Conservation (phyloP, 2,888 invertebrate species). For the Caenorhabditis sp. region DNA sequence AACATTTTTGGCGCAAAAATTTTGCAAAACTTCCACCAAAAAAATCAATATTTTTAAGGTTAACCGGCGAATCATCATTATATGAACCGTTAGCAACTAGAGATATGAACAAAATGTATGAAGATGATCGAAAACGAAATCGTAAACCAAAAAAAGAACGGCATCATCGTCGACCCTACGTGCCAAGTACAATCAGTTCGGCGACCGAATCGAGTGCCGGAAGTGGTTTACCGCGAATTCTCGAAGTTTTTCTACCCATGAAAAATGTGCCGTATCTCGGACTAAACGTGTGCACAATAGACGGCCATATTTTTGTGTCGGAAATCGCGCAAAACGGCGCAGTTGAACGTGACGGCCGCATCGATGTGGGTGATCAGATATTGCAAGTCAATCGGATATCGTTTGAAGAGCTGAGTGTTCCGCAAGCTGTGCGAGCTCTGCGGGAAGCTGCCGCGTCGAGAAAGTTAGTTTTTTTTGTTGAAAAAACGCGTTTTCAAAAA, state of each 20-base stretch:
- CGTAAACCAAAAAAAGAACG: slow-evolving; percentile 52
- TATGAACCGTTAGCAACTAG: slow-evolving; percentile 41
- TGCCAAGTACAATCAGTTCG: slow-evolving; percentile 65
- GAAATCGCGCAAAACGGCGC: slow-evolving; percentile 57
- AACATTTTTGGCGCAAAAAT: no score
- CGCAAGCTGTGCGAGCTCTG: slow-evolving; percentile 55
- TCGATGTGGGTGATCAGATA: slow-evolving; percentile 67
- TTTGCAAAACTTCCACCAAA: no score
- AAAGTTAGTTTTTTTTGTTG: slow-evolving; percentile 22
- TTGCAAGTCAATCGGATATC: slow-evolving; percentile 63
- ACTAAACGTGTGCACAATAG: slow-evolving; percentile 58
- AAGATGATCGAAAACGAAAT: slow-evolving; percentile 25
- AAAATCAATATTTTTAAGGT: not conserved
- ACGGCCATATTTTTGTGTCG: slow-evolving; percentile 63
- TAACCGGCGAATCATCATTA: slow-evolving; percentile 41
- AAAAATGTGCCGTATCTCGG: slow-evolving; percentile 56
- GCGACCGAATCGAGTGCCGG: slow-evolving; percentile 61
- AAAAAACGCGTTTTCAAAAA: no score
- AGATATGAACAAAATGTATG: slow-evolving; percentile 33
- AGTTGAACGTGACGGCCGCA: slow-evolving; percentile 53
- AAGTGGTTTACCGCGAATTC: slow-evolving; percentile 57
- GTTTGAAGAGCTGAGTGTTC: slow-evolving; percentile 61
- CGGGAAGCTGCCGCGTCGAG: slow-evolving; percentile 49
- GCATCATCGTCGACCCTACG: slow-evolving; percentile 56
- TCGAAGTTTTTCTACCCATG: slow-evolving; percentile 61